Evolutionary conservation across 2,113 vertebrate genomes (phyloP), one percentile per base, ranked within the genome.

Genomic region (Semnornis frantzii): DNA sequence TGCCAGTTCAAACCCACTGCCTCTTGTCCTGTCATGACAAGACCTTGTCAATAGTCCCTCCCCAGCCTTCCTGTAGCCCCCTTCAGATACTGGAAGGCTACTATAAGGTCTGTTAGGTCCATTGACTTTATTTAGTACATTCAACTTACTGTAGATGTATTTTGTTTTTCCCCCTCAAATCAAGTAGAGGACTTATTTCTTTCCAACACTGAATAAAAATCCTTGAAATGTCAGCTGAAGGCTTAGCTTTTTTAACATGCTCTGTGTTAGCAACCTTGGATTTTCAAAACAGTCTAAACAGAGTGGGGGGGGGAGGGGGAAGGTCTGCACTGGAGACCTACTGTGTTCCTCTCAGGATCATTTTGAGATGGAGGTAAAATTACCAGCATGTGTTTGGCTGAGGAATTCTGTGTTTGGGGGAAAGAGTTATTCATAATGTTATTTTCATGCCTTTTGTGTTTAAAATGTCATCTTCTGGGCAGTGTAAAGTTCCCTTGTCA

Each of bases 371-470:
- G 27, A n/a, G 33, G 19, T 89, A 85, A 73, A 94, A 76, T 76
- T 58, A 34, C 16, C 28, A 81, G 58, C 19, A 60, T 64, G 30
- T 64, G 14, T 87, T 93, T 87, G 71, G 20, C 66, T 66, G 71
- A 54, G 19, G 60, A 48, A n/a, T 87, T 82, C 31, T 76, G 12
- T 75, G 19, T 90, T 60, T 90, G 81, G 21, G 50, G 11, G n/a
- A 68, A 66, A 65, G 14, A 12, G 50, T 52, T 80, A 70, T 81
- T 57, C 20, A 13, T 62, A 50, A 31, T 1, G 2, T 69, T 81
- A 58, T 77, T 85, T 85, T 83, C 58, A 34, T 85, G 85, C 60
- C 82, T 64, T 92, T 96, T 87, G 23, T 19, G 48, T 74, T 91
- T 73, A 74, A 92, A 89, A 85, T 85, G 44, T 65, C 75, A 59